Conservation (phyloP, 1,140 invertebrate genomes). For the Telenomus remus region DNA sequence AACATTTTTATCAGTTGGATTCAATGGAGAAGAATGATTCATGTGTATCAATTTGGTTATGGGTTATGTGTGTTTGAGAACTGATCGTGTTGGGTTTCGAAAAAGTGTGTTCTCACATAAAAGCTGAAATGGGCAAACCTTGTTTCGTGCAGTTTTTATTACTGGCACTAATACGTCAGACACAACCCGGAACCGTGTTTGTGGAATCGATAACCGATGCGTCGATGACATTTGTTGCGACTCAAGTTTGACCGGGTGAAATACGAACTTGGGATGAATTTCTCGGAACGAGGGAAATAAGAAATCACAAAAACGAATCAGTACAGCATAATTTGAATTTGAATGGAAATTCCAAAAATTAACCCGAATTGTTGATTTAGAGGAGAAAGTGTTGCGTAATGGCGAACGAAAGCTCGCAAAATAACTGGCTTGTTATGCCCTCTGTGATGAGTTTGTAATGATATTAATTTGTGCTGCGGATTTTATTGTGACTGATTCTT, state of each 20-base stretch:
- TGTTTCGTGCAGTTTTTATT: slow-evolving; percentile 23
- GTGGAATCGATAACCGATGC: slow-evolving; percentile 30
- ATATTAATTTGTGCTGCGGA: slow-evolving; percentile 25
- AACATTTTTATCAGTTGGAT: too few species aligned
- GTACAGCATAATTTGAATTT: too few species aligned
- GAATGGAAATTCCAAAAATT: too few species aligned
- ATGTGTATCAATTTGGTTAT: too few species aligned
- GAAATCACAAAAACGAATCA: too few species aligned
- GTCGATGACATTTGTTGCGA: slow-evolving; percentile 31
- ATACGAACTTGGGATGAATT: too few species aligned
- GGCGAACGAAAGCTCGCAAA: neutral
- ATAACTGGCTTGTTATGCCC: slow-evolving; percentile 2
- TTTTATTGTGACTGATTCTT: slow-evolving; percentile 49
- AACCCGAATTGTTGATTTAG: too few species aligned
- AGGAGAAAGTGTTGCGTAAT: neutral
- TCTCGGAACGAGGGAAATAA: too few species aligned
- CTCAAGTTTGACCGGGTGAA: neutral
- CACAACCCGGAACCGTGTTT: slow-evolving; percentile 11
- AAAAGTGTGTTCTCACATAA: too few species aligned
- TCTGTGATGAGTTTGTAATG: slow-evolving; percentile 42
- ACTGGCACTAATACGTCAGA: slow-evolving; percentile 18
- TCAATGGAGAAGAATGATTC: too few species aligned
- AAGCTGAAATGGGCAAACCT: slow-evolving; percentile 10
- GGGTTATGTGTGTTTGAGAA: too few species aligned
- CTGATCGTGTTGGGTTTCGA: too few species aligned